These are phyloP conservation scores for Rotaria magnacalcarata DNA, from an alignment of 2,888 invertebrate genomes.

Conservation along the genomic window DNA sequence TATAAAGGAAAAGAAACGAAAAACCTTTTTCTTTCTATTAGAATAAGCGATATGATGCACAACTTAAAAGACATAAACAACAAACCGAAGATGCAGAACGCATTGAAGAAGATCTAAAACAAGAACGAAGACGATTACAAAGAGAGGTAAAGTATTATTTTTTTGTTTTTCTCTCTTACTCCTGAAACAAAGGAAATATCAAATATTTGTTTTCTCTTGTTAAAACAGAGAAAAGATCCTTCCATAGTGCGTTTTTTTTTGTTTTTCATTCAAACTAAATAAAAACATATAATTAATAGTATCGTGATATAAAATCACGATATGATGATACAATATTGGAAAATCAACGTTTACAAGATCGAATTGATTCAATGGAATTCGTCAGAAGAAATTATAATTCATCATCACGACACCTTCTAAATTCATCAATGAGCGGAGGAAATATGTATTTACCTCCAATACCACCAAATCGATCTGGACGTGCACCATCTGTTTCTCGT, in stretches of 20 bases:
- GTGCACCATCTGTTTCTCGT: background rate
- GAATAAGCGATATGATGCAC: constrained; percentile 44
- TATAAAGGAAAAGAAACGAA: background rate
- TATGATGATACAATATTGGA: constrained; percentile 44
- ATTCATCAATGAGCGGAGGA: background rate
- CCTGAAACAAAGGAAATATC: no score
- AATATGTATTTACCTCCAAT: background rate
- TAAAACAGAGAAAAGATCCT: no score
- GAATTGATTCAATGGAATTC: constrained; percentile 44
- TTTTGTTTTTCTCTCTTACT: background rate
- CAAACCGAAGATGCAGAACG: constrained; percentile 37
- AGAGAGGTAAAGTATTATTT: constrained; percentile 38
- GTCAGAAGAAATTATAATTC: constrained; percentile 21
- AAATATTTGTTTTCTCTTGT: no score
- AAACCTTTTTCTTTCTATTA: constrained; percentile 5
- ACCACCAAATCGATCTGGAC: background rate
- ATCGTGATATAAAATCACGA: constrained; percentile 44
- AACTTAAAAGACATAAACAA: constrained; percentile 41
- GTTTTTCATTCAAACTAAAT: no score
- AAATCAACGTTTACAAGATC: constrained; percentile 43
- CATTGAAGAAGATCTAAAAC: constrained; percentile 40
- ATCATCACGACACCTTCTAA: background rate
- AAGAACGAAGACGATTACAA: constrained; percentile 40
- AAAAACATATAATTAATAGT: constrained; percentile 31
- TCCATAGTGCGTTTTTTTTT: background rate